Percentiles rank a stretch among this genome's conserved stretches.
Conservation (phyloP, 2,888 invertebrate genomes). For the Eudasyphora cyanicolor region DNA sequence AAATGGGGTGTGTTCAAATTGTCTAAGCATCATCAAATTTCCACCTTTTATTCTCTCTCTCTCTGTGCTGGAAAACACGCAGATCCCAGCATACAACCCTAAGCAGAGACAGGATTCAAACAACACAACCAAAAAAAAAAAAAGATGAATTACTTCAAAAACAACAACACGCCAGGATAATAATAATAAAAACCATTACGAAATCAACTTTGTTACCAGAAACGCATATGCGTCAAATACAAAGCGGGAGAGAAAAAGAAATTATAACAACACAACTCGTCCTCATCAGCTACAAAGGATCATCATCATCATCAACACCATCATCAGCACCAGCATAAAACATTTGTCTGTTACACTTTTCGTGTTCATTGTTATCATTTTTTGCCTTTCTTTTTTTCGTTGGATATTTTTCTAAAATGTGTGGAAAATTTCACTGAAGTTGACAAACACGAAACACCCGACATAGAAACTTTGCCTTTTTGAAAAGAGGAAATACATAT, state of each 20-base stretch:
- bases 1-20: slow-evolving; percentile 74
- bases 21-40: slow-evolving; percentile 74
- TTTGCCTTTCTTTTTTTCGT: too few relatives aligned
- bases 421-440: slow-evolving; percentile 67
- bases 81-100: neutral
- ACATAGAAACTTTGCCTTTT: slow-evolving; percentile 9
- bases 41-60: slow-evolving; percentile 67
- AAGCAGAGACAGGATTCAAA: slow-evolving; percentile 27
- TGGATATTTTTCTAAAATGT: too few relatives aligned
- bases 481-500: neutral
- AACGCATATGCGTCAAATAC: slow-evolving; percentile 35
- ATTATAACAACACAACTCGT: slow-evolving; percentile 12
- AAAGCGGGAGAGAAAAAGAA: neutral
- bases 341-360: slow-evolving; percentile 54
- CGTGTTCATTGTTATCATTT: neutral
- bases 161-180: slow-evolving; percentile 28
- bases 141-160: slow-evolving; percentile 54
- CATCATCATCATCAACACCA: slow-evolving; percentile 74
- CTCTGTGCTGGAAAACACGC: slow-evolving; percentile 22
- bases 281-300: slow-evolving; percentile 68
- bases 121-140: slow-evolving; percentile 42
- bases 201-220: slow-evolving; percentile 29
- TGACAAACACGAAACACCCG: slow-evolving; percentile 79
- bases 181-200: slow-evolving; percentile 54
- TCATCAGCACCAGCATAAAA: slow-evolving; percentile 67